These are phyloP conservation scores for Polietes domitor DNA, from an alignment of 2,888 invertebrate genomes.

Conservation along the genomic window DNA sequence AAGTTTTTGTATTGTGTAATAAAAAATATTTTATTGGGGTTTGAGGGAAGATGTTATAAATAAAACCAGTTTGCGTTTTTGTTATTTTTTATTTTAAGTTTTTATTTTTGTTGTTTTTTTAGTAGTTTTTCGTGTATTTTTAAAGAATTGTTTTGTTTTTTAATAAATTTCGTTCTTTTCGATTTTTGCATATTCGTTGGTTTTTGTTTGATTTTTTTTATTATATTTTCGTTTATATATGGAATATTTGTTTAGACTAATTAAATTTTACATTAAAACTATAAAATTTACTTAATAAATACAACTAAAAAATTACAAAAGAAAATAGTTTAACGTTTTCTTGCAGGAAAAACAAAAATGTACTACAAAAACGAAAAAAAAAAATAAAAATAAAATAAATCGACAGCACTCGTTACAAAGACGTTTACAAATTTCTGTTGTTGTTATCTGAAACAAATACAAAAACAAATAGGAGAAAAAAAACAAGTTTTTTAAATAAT, in stretches of 20 bases:
- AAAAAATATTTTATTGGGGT: slow-evolving; percentile 9
- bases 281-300: slow-evolving; percentile 55
- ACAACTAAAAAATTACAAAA: slow-evolving; percentile 42
- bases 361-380: slow-evolving; percentile 59
- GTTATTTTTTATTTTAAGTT: slow-evolving; percentile 57
- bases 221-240: slow-evolving; percentile 53
- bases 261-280: slow-evolving; percentile 48
- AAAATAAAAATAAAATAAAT: slow-evolving; percentile 57
- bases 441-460: slow-evolving; percentile 60
- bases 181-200: slow-evolving; percentile 53
- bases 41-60: slow-evolving; percentile 47
- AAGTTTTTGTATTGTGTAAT: slow-evolving; percentile 37
- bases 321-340: slow-evolving; percentile 32
- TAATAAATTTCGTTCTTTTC: slow-evolving; percentile 47
- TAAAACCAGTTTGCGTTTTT: slow-evolving; percentile 52
- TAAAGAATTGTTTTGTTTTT: slow-evolving; percentile 7
- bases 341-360: slow-evolving; percentile 62
- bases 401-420: slow-evolving; percentile 60
- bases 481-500: slow-evolving; percentile 61
- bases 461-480: slow-evolving; percentile 55
- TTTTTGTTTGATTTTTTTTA: slow-evolving; percentile 16
- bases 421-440: slow-evolving; percentile 54
- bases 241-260: slow-evolving; percentile 56
- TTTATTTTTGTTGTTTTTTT: slow-evolving; percentile 64
- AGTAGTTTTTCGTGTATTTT: slow-evolving; percentile 35